Evolutionary conservation across 2,797 vertebrate species (phyloP).

Genomic region (Emydoidea blandingii): DNA sequence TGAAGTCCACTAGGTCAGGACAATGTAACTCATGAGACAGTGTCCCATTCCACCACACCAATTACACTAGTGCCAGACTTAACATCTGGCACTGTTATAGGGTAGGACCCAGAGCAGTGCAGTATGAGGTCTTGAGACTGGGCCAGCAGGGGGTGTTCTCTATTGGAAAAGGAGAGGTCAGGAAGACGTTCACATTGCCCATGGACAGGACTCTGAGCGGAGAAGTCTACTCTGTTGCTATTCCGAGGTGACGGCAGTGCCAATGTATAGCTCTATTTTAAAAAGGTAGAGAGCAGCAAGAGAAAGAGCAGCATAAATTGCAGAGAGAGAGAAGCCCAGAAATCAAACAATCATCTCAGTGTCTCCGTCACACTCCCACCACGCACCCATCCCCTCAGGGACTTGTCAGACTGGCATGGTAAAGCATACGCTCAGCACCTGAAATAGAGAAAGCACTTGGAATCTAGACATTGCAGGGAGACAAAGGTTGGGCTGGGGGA

Average conservation of each 20-base stretch:
- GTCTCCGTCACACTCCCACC: slow-evolving; percentile 62
- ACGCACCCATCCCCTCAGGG: slow-evolving; percentile 71
- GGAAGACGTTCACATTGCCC: background rate
- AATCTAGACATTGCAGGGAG: slow-evolving; percentile 69
- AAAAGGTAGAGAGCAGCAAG: slow-evolving; percentile 47
- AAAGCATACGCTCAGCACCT: slow-evolving; percentile 61
- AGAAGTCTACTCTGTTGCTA: background rate
- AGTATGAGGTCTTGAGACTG: background rate
- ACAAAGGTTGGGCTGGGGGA: slow-evolving; percentile 44
- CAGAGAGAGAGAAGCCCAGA: slow-evolving; percentile 69
- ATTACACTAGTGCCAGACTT: background rate
- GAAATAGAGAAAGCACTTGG: slow-evolving; percentile 69
- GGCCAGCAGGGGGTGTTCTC: background rate
- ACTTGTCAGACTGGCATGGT: slow-evolving; percentile 73
- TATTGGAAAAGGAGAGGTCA: background rate
- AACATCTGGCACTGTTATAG: background rate
- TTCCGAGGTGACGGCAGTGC: slow-evolving; percentile 2
- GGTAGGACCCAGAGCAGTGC: background rate
- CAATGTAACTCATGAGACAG: background rate
- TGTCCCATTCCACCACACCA: background rate
- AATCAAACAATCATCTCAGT: slow-evolving; percentile 49
- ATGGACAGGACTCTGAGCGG: background rate
- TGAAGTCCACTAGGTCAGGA: background rate
- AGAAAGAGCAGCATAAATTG: slow-evolving; percentile 49
- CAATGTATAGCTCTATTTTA: slow-evolving; percentile 12